A percentile compares a stretch with the other conserved stretches of the same genome.
Conservation (phyloP, 2,113 vertebrate genomes). For the Melanocharis versteri region DNA sequence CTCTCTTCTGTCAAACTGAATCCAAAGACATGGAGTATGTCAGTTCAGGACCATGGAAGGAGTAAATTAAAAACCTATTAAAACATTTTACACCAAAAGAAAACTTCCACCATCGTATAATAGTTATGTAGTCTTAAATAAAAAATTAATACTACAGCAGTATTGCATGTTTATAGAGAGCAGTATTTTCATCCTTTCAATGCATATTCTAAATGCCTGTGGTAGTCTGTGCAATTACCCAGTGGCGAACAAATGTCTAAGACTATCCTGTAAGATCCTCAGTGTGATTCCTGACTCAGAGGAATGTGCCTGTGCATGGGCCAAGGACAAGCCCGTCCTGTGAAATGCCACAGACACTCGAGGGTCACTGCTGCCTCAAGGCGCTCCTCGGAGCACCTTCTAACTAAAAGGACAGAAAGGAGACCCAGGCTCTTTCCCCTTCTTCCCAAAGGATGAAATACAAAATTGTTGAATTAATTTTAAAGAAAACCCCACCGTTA, state of each 20-base stretch:
- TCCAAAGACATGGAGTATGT: neutral
- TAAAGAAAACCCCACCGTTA: neutral
- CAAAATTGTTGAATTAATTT: neutral
- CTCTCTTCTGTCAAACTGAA: neutral
- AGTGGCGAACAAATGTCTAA: neutral
- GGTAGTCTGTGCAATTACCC: neutral
- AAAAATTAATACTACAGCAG: neutral
- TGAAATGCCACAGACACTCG: neutral
- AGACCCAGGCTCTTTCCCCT: neutral
- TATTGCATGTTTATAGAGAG: neutral
- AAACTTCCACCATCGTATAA: neutral
- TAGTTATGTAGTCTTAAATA: neutral
- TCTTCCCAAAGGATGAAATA: neutral
- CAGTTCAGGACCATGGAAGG: neutral
- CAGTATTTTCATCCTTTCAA: neutral
- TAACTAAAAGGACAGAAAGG: neutral
- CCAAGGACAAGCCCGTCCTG: neutral
- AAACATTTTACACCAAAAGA: neutral
- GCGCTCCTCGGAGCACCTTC: neutral
- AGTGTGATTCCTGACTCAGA: neutral
- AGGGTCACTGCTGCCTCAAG: neutral
- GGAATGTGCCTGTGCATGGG: neutral
- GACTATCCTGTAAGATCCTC: neutral
- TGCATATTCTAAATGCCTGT: neutral
- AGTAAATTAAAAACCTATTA: neutral